A percentile compares a stretch with the other conserved stretches of the same genome.
Evolutionary conservation across 2,113 vertebrate species (phyloP).

Genomic region (Carassius gibelio): DNA sequence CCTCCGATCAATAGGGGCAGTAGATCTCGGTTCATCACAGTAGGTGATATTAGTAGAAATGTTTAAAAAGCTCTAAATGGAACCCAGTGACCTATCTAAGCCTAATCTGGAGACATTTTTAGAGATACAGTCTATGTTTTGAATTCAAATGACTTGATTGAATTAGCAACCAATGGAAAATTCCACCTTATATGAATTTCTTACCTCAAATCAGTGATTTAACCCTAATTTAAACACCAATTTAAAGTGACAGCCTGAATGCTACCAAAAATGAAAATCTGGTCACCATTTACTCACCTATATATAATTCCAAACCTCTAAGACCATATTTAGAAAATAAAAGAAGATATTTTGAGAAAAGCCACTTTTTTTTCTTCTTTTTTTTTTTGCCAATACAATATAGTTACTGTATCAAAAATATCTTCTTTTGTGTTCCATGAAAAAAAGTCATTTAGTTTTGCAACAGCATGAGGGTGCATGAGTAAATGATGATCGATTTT

Average conservation of each 20-base stretch:
- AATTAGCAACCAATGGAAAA: conserved; percentile 4
- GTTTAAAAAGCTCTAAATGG: conserved; percentile 14
- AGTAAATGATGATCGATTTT: not conserved
- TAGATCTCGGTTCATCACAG: conserved; percentile 33
- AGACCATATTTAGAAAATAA: not conserved
- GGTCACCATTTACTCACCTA: not conserved
- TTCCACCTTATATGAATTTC: not conserved
- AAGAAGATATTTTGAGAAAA: not conserved
- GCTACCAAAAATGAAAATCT: not conserved
- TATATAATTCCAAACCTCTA: not conserved
- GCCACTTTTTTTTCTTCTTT: too few species aligned
- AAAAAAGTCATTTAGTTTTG: not conserved
- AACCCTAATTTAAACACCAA: not conserved
- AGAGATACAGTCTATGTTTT: not conserved
- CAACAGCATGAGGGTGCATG: not conserved
- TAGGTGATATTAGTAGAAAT: conserved; percentile 7
- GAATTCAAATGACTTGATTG: not conserved
- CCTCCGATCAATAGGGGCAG: conserved; percentile 50
- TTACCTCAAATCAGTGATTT: not conserved
- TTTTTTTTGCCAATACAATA: not conserved
- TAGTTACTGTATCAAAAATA: not conserved
- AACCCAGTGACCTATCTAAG: not conserved
- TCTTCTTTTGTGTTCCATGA: not conserved
- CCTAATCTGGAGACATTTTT: not conserved
- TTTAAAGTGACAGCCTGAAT: not conserved